Percentiles rank a stretch among this genome's conserved stretches.
phyloP scores from a whole-genome alignment of 92 coral and sea anemone species.

The Umimayanthus chanpuru region DNA sequence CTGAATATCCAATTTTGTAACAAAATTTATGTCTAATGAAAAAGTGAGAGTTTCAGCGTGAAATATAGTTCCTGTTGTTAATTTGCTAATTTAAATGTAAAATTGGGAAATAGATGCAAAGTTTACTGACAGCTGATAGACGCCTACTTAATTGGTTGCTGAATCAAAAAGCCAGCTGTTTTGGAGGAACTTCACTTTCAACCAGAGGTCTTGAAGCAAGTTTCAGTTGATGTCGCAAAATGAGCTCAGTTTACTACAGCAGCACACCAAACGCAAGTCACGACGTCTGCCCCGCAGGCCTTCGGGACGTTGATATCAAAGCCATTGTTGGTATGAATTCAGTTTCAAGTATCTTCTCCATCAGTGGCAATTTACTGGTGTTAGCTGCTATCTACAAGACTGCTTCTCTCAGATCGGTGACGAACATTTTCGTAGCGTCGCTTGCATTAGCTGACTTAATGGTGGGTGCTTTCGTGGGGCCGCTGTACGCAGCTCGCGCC shows the following conservation, averaged over 20 bases:
- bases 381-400: conserved; percentile 19
- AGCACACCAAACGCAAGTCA: not conserved
- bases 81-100: not conserved
- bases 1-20: too few species aligned
- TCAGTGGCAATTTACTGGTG: conserved; percentile 22
- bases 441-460: conserved; percentile 14
- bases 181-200: not conserved
- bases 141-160: not conserved
- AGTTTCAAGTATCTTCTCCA: conserved; percentile 17
- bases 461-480: conserved; percentile 15
- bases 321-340: conserved; percentile 17
- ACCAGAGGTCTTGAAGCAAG: not conserved
- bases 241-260: not conserved
- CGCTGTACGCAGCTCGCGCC: conserved; percentile 4
- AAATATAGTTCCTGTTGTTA: not conserved
- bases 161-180: conserved; percentile 4
- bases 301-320: conserved; percentile 4
- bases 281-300: not conserved
- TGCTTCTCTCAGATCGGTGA: conserved; percentile 24
- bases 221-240: not conserved
- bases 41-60: not conserved
- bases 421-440: conserved; percentile 19
- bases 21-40: too few species aligned
- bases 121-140: not conserved
- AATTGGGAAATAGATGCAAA: not conserved